Evolutionary conservation across 2,113 vertebrate genomes (phyloP).

Genomic region (Sturnira hondurensis): DNA sequence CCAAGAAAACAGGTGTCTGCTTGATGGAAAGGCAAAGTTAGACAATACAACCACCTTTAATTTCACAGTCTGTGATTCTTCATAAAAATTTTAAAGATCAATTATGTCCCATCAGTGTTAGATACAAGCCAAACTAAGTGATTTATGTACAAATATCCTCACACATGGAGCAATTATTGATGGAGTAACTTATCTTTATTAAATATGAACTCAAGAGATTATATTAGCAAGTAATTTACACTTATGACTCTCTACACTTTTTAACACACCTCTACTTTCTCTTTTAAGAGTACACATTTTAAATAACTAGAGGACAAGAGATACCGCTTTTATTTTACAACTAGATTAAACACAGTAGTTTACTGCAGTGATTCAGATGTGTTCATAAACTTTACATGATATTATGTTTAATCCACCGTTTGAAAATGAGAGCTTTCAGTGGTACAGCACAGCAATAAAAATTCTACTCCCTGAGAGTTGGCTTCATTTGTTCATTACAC

Average conservation of each 20-base stretch:
- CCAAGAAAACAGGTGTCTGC: conserved; percentile 60
- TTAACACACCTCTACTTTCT: conserved; percentile 58
- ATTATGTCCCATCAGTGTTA: conserved; percentile 79
- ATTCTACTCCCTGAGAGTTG: neutral
- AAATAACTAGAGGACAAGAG: conserved; percentile 38
- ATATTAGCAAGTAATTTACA: conserved; percentile 62
- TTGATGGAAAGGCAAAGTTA: conserved; percentile 78
- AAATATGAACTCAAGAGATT: conserved; percentile 62
- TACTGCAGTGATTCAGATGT: conserved; percentile 20
- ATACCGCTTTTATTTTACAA: conserved; percentile 43
- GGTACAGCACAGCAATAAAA: neutral
- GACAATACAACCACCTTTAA: conserved; percentile 77
- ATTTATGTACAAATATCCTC: conserved; percentile 79
- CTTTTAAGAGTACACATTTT: conserved; percentile 3
- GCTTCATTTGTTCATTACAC: neutral
- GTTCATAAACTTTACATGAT: conserved; percentile 9
- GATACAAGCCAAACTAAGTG: conserved; percentile 78
- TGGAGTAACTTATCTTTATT: conserved; percentile 74
- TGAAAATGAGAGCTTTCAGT: conserved; percentile 12
- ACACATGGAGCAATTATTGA: conserved; percentile 62
- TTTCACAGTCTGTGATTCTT: conserved; percentile 83
- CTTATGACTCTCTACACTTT: conserved; percentile 46
- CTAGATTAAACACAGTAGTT: conserved; percentile 42
- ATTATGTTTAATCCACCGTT: neutral
- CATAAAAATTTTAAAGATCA: conserved; percentile 83